A percentile compares a stretch with the other conserved stretches of the same genome.
Evolutionary conservation across 2,888 invertebrate genomes (phyloP).

Genomic region (Halictus ligatus): DNA sequence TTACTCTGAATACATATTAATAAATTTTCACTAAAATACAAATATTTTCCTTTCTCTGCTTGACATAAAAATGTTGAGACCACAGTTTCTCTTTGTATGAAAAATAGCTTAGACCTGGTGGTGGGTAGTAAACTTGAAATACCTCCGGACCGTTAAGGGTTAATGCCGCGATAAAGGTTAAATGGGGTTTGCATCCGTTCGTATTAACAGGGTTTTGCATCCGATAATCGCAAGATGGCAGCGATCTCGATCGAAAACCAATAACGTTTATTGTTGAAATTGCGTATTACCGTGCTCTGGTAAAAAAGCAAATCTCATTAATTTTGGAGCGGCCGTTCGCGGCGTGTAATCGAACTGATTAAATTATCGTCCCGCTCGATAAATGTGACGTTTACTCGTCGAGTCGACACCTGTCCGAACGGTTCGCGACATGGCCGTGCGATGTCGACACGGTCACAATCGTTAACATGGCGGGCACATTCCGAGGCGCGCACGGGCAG

Average conservation of each 20-base stretch:
- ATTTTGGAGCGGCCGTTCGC: background rate
- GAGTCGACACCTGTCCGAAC: background rate
- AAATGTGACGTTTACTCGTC: background rate
- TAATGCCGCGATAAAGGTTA: background rate
- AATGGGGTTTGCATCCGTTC: background rate
- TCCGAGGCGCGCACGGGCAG: conserved; percentile 26
- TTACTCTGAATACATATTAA: too few species aligned
- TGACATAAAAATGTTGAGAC: too few species aligned
- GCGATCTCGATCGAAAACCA: background rate
- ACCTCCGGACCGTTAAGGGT: too few species aligned
- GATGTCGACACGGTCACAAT: conserved; percentile 28
- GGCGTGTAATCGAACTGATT: background rate
- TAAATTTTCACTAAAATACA: too few species aligned
- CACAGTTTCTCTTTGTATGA: too few species aligned
- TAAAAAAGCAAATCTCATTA: background rate
- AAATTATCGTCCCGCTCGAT: background rate
- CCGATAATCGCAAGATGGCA: background rate
- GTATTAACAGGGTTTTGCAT: background rate
- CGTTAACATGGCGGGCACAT: conserved; percentile 52
- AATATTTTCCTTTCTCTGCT: too few species aligned
- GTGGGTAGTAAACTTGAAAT: too few species aligned
- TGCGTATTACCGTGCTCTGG: background rate
- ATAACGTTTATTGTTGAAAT: background rate
- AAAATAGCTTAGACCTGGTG: too few species aligned
- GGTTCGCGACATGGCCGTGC: background rate